phyloP scores from a whole-genome alignment of 1,140 invertebrate genomes.

The Pseudoatta argentina region DNA sequence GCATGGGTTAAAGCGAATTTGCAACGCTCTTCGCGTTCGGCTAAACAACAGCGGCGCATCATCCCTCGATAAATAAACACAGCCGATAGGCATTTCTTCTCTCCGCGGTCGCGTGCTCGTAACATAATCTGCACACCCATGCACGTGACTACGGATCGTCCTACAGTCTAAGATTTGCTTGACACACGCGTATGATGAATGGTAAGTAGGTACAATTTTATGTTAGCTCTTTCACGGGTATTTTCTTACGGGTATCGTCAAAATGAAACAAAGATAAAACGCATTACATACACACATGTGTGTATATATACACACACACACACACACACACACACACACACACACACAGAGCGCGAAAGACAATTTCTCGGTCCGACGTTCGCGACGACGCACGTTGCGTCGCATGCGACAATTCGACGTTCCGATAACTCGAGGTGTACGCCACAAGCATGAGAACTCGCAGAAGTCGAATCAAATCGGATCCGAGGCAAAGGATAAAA shows the following conservation, averaged over 20 bases:
- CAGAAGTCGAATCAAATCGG: conserved; percentile 1
- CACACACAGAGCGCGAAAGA: too few relatives aligned
- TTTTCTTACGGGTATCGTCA: conserved; percentile 18
- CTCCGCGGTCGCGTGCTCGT: conserved; percentile 39
- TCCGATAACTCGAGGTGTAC: neutral
- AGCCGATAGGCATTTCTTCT: conserved; percentile 70
- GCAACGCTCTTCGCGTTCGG: conserved; percentile 7
- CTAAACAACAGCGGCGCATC: conserved; percentile 55
- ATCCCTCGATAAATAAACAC: conserved; percentile 68
- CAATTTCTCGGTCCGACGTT: too few relatives aligned
- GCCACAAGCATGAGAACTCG: neutral
- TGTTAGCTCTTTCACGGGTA: conserved; percentile 53
- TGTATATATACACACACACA: too few relatives aligned
- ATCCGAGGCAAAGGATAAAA: neutral
- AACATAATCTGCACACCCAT: too few relatives aligned
- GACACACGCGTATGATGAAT: conserved; percentile 64
- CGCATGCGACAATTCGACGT: neutral
- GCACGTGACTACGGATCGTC: conserved; percentile 54
- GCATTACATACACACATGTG: conserved; percentile 30
- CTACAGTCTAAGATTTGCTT: conserved; percentile 67
- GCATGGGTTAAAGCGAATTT: conserved; percentile 21
- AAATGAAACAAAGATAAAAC: conserved; percentile 72
- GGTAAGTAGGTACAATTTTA: conserved; percentile 66
- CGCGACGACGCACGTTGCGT: too few relatives aligned
- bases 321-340: too few relatives aligned